Evolutionary conservation across 2,888 invertebrate species (phyloP), one percentile per base, ranked within the genome.

Genomic region (Pollenia amentaria): DNA sequence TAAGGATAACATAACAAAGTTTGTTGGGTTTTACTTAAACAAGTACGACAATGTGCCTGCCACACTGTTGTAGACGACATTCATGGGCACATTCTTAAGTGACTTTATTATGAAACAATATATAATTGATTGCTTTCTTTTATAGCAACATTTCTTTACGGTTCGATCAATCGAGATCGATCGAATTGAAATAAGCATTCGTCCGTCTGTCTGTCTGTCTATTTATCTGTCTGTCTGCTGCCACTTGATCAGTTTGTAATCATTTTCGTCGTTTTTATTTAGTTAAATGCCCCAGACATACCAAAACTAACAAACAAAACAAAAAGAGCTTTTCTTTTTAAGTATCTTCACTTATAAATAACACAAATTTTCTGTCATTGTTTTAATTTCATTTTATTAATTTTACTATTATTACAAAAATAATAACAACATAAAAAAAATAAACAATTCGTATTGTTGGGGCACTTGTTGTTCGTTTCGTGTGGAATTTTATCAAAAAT

Each of bases 401-500:
- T 51, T 40, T 53, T 51, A 44, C 40, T 51, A 81, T 42, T 18
- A 65, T 46, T 51, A 65, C 18, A 65, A 80, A 12, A 65, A 55
- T 42, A 73, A 65, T 46, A 81, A 75, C 18, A 48, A 48, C 12
- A 51, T 42, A 51, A 69, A 51, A 21, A 57, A 67, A 46, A 60
- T 10, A 42, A 42, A 55, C n/a, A 76, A 42, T 76, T 64, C 14
- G 42, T 51, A n/a, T 62, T 40, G 38, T 53, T 38, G 18, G 11
- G 1, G 40, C 51, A 18, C 18, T 51, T 10, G 12, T 29, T 38
- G 11, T 67, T 69, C 38, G 46, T 48, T 48, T 76, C 46, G 29
- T 77, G 18, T 75, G 86, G 86, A 87, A 87, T 87, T 87, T 87
- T 87, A 84, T 87, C 86, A 78, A 57, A 81, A 60, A 76, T 72